Evolutionary conservation across 2,113 vertebrate species (phyloP), one percentile per base, ranked within the genome.

Genomic region (Rana temporaria): DNA sequence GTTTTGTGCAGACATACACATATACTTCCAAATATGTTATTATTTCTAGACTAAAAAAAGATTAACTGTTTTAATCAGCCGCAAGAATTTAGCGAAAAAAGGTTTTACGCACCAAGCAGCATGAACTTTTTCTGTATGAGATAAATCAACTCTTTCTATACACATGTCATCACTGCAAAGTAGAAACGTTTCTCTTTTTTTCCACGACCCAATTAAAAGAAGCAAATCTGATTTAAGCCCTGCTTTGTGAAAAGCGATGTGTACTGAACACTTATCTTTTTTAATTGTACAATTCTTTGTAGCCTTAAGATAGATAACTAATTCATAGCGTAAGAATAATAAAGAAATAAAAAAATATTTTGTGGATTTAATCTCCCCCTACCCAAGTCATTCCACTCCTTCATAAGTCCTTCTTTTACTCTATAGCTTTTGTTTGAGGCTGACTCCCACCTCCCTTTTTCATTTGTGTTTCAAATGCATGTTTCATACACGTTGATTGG

Each of bases 231-330:
- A 90, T 91, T 91, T 85, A 92, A 91, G 90, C 91, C 88, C 86
- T 84, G 87, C 90, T 90, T 92, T 90, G 91, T 91, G 91, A 90
- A 92, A 91, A 93, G 88, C 84, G 89, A 88, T 87, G 87, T 84
- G 88, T 88, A 89, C 85, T n/a, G 86, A 79, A 73, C 67, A 84
- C 90, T 91, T 82, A 92, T 90, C 90, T 92, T 93, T 93, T 93
- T 92, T 92, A 91, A 93, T 93, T 94, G 93, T 55, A 56, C 89
- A 88, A 90, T 89, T 90, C 90, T 93, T 93, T 91, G 88, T 91
- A 89, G 89, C 90, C 88, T 91, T 92, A 90, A 91, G 88, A 90
- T 86, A 89, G 91, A 92, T 93, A 92, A 93, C 88, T 89, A 85
- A 86, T 48, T 89, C 88, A 84, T 90, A 92, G 92, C 90, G 87